Evolutionary conservation across 2,113 vertebrate genomes (phyloP).

Genomic region (Ancistrus triradiatus): DNA sequence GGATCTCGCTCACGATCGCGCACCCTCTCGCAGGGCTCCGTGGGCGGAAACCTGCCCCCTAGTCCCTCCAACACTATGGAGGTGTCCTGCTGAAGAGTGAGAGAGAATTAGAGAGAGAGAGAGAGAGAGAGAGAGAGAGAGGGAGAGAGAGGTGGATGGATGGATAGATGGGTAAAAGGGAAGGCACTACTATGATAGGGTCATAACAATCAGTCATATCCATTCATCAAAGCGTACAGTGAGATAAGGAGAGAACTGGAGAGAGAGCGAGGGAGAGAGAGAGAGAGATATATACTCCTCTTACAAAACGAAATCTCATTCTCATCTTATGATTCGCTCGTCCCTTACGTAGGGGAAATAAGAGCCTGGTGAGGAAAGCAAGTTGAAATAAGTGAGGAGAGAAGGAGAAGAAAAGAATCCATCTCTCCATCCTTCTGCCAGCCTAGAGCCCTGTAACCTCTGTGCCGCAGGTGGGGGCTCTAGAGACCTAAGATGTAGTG

Average conservation of each 20-base stretch:
- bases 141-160: slow-evolving; percentile 29
- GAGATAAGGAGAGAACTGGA: not conserved
- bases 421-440: slow-evolving; percentile 49
- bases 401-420: not conserved
- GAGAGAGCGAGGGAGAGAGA: slow-evolving; percentile 1
- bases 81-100: slow-evolving; percentile 77
- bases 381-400: not conserved
- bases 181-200: slow-evolving; percentile 9
- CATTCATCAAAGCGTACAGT: slow-evolving; percentile 6
- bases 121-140: slow-evolving; percentile 3
- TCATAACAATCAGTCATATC: slow-evolving; percentile 35
- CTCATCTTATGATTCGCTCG: slow-evolving; percentile 23
- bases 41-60: slow-evolving; percentile 75
- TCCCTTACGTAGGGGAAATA: not conserved
- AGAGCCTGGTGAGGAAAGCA: slow-evolving; percentile 1
- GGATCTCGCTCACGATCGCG: slow-evolving; percentile 79
- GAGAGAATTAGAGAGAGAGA: slow-evolving; percentile 16
- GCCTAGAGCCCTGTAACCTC: slow-evolving; percentile 58
- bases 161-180: slow-evolving; percentile 2
- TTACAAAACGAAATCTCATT: slow-evolving; percentile 36
- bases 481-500: slow-evolving; percentile 40
- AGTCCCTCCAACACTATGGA: slow-evolving; percentile 84
- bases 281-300: slow-evolving; percentile 5
- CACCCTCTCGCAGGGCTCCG: slow-evolving; percentile 84
- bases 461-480: slow-evolving; percentile 44